These are phyloP conservation scores for Spialia ferax DNA, from an alignment of 2,888 invertebrate genomes.

Conservation along the genomic window DNA sequence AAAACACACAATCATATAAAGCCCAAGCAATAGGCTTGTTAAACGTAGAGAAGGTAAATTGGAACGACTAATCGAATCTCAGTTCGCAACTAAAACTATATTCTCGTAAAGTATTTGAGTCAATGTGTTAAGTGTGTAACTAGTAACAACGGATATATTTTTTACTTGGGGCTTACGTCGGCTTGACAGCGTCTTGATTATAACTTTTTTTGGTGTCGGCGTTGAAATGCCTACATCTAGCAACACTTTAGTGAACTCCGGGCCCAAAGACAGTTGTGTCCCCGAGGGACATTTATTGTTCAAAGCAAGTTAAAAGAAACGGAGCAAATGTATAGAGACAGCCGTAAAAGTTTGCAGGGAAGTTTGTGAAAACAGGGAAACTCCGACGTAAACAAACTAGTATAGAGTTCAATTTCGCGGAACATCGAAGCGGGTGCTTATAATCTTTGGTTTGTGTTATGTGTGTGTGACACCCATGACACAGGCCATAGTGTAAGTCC, in stretches of 20 bases:
- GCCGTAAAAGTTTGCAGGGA: constrained; percentile 53
- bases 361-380: constrained; percentile 41
- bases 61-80: background rate
- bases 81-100: background rate
- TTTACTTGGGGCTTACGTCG: no score
- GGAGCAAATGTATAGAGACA: constrained; percentile 57
- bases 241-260: constrained; percentile 36
- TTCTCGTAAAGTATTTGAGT: background rate
- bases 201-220: background rate
- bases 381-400: constrained; percentile 42
- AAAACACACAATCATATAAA: constrained; percentile 2
- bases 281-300: constrained; percentile 76
- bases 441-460: constrained; percentile 47
- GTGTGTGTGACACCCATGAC: no score
- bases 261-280: constrained; percentile 64
- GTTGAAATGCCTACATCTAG: background rate
- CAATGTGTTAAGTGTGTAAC: background rate
- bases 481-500: no score
- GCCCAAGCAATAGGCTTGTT: background rate
- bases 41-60: background rate
- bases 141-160: no score
- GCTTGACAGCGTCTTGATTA: background rate
- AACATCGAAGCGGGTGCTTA: constrained; percentile 43
- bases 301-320: constrained; percentile 77
- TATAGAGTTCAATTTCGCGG: constrained; percentile 52